Conservation (phyloP, 1,140 invertebrate species). For the Coelopa frigida region DNA sequence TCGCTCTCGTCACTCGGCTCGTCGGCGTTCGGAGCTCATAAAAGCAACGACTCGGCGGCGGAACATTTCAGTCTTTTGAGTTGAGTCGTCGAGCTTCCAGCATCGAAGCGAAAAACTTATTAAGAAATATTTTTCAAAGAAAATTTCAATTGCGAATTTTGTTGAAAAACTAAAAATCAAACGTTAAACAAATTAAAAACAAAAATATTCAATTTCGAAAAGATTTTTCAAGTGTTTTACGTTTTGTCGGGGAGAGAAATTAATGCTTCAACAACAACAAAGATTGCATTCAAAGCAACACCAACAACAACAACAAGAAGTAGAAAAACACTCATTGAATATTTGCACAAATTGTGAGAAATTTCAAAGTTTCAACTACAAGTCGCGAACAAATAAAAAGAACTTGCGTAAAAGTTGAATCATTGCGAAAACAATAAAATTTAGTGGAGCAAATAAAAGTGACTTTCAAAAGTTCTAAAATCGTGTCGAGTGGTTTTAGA, state of each 20-base stretch:
- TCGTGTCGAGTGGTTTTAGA: background rate
- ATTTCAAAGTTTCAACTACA: too few relatives aligned
- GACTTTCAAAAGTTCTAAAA: constrained; percentile 3
- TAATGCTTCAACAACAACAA: too few relatives aligned
- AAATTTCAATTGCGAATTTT: background rate
- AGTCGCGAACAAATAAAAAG: too few relatives aligned
- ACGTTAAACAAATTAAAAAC: constrained; percentile 4
- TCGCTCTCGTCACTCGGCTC: too few relatives aligned
- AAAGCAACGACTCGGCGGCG: constrained; percentile 7
- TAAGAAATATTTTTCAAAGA: background rate
- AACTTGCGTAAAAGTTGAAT: too few relatives aligned
- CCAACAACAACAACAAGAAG: too few relatives aligned
- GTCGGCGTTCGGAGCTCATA: constrained; percentile 15
- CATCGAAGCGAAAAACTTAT: background rate
- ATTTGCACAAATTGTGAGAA: too few relatives aligned
- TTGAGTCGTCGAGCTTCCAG: constrained; percentile 13
- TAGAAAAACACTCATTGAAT: too few relatives aligned
- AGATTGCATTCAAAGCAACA: too few relatives aligned
- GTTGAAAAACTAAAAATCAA: constrained; percentile 3
- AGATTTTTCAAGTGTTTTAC: too few relatives aligned
- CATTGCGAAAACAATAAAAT: background rate
- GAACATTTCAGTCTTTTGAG: constrained; percentile 17
- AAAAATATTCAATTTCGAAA: background rate
- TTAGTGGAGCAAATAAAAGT: background rate
- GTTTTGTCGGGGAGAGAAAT: too few relatives aligned